Base-by-base conservation (phyloP, 1,140 invertebrate species). In the Pseudomyrmex cubaensis region DNA sequence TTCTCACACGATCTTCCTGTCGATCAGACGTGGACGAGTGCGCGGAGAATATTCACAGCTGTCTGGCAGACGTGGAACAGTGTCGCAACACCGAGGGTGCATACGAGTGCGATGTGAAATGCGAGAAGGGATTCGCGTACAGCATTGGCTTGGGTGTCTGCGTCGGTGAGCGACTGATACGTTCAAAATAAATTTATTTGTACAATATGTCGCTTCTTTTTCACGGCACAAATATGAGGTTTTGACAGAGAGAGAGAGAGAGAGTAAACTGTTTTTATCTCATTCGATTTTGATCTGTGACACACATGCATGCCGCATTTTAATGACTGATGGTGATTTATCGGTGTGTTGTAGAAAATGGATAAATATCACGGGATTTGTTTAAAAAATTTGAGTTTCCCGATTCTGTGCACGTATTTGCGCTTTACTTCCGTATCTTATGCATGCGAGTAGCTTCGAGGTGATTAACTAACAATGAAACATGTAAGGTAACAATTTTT, bases 91-190 rank as follows among this genome's bases (percentile, higher is more conserved):
- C 91, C 10, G 92, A 94, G 44, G 95, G 95, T 8, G 94, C 93
- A 50, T 96, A 95, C 67, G 93, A 94, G 25, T 96, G 96, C 90
- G 90, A 92, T 63, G 82, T 92, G 20, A 95, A 95, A 88, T 97
- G 97, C 88, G 95, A 95, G 2, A 95, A 96, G 52, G 97, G 97
- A 8, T 97, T 96, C 90, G 95, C 95, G 75, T 96, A 95, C 56
- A 95, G 95, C 86, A 82, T 92, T 2, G 84, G 87, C 2, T 94
- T 94, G n/a, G 94, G 95, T 76, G 85, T 90, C 12, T 96, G 95
- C 46, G 90, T 94, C 22, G 95, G 95, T 92, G 93, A 95, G 54
- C 66, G 15, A 80, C n/a, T 13, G 46, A 56, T 25, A 15, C 35
- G 35, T 54, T 54, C 1, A 46, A 35, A 35, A 10, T 54, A 54